Percentiles rank a stretch among this genome's conserved stretches.
phyloP scores from a whole-genome alignment of 2,888 invertebrate genomes.

The Pammene fasciana region DNA sequence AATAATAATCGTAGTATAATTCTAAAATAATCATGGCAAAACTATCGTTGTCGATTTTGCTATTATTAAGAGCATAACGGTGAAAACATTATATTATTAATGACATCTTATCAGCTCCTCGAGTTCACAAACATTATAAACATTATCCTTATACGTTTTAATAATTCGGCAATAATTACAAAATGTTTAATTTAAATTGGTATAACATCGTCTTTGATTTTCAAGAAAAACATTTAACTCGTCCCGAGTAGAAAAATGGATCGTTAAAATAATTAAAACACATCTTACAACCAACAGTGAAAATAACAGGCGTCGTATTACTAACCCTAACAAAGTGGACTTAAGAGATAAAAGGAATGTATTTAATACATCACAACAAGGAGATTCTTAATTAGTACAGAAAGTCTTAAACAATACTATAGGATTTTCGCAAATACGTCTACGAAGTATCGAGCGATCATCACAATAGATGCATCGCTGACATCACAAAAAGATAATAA shows the following conservation, averaged over 20 bases:
- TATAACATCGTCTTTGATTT: neutral
- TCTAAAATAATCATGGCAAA: conserved; percentile 30
- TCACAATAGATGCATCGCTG: conserved; percentile 3
- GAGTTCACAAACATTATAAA: conserved; percentile 1
- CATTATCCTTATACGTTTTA: conserved; percentile 15
- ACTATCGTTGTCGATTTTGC: conserved; percentile 29
- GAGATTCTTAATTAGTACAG: conserved; percentile 45
- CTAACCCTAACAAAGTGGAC: conserved; percentile 27
- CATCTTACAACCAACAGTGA: conserved; percentile 21
- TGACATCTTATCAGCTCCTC: neutral
- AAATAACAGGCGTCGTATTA: conserved; percentile 19
- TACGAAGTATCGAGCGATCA: neutral
- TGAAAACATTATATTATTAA: conserved; percentile 6
- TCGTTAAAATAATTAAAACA: conserved; percentile 15
- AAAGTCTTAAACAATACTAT: conserved; percentile 47
- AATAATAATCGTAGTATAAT: neutral
- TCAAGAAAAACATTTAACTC: neutral
- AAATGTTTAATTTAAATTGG: neutral
- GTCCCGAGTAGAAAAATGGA: neutral
- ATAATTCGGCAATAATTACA: conserved; percentile 2
- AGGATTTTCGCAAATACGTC: conserved; percentile 36
- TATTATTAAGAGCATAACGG: conserved; percentile 17
- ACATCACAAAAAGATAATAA: conserved; percentile 29
- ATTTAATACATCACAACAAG: conserved; percentile 59
- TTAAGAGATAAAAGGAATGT: conserved; percentile 53